Conservation (phyloP, 2,888 invertebrate species). For the Polylopha cassiicola region DNA sequence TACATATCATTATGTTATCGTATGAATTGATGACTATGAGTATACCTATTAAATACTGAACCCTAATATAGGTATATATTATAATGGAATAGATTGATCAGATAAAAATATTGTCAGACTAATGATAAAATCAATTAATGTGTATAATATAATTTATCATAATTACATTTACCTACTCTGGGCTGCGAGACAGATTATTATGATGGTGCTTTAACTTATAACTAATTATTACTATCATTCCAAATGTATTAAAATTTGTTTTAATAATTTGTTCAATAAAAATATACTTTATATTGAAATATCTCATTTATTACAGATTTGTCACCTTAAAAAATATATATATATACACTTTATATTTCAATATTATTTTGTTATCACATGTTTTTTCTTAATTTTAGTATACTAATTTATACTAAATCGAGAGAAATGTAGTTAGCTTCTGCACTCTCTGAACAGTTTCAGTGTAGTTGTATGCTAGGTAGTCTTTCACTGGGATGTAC, state of each 20-base stretch:
- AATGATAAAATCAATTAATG: too few species aligned
- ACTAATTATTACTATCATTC: constrained; percentile 11
- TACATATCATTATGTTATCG: too few species aligned
- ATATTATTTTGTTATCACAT: too few species aligned
- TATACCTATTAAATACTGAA: too few species aligned
- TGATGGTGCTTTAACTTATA: constrained; percentile 14
- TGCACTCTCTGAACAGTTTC: constrained; percentile 38
- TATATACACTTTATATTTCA: background rate
- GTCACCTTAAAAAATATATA: background rate
- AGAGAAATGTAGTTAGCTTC: background rate
- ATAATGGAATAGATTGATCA: too few species aligned
- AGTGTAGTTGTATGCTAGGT: constrained; percentile 75
- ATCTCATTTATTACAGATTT: constrained; percentile 11
- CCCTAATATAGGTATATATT: too few species aligned
- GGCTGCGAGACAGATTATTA: background rate
- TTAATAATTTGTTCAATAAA: constrained; percentile 8
- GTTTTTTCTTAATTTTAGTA: background rate
- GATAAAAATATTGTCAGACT: too few species aligned
- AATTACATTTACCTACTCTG: too few species aligned
- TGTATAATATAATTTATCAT: too few species aligned
- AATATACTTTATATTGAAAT: constrained; percentile 7
- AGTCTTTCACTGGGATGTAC: constrained; percentile 79
- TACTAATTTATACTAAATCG: background rate
- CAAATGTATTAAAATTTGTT: constrained; percentile 9
- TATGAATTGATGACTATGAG: too few species aligned